Conservation (phyloP, 1,140 invertebrate genomes). For the Heliconius nattereri region DNA sequence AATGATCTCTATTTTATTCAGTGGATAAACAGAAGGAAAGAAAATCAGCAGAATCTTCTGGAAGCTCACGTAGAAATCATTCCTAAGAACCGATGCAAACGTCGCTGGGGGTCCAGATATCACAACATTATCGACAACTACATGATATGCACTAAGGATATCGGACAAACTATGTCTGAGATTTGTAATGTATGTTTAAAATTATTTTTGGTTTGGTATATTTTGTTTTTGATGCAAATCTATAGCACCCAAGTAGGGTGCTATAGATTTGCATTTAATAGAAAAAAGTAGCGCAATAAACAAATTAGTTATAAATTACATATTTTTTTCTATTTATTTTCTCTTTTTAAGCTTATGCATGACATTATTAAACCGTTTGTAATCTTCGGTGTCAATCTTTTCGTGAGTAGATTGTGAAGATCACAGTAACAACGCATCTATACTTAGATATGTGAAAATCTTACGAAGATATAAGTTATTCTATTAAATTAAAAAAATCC, state of each 20-base stretch:
- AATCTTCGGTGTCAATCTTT: too few species aligned
- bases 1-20: conserved; percentile 21
- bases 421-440: too few species aligned
- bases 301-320: too few species aligned
- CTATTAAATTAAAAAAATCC: too few species aligned
- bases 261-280: not conserved
- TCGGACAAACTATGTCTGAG: conserved; percentile 70
- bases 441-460: too few species aligned
- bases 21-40: conserved; percentile 67
- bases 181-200: conserved; percentile 63
- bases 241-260: too few species aligned
- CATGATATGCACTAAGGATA: conserved; percentile 70
- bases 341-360: too few species aligned
- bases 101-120: conserved; percentile 62
- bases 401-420: too few species aligned
- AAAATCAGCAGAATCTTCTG: conserved; percentile 61
- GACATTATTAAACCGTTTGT: too few species aligned
- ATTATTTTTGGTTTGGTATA: conserved; percentile 11
- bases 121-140: conserved; percentile 72
- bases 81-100: conserved; percentile 59
- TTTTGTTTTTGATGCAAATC: conserved; percentile 13
- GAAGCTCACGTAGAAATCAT: conserved; percentile 60
- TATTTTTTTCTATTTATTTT: too few species aligned
- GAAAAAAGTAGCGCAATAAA: too few species aligned
- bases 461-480: too few species aligned